A percentile compares a stretch with the other conserved stretches of the same genome.
These are phyloP conservation scores for Hystrix cristata DNA, from an alignment of 2,113 vertebrate species.

Conservation along the genomic window DNA sequence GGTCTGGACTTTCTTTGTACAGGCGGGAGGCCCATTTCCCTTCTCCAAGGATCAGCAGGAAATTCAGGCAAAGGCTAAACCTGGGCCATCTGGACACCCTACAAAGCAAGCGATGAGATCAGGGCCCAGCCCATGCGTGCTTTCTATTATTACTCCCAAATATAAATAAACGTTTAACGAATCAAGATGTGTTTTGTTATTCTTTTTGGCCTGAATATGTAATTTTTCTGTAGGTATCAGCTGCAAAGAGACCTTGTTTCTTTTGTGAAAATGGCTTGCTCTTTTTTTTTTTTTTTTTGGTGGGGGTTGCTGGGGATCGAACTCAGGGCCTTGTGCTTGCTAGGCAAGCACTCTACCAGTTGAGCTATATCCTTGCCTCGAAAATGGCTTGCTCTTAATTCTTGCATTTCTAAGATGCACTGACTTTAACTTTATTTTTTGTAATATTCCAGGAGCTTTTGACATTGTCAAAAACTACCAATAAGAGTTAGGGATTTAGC, in stretches of 20 bases:
- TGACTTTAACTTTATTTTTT: slow-evolving; percentile 9
- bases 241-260: neutral
- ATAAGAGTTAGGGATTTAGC: neutral
- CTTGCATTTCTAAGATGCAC: neutral
- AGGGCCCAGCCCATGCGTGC: neutral
- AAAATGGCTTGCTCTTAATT: slow-evolving; percentile 42
- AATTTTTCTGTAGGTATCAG: slow-evolving; percentile 1
- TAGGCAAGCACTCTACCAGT: too few species aligned
- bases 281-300: too few species aligned
- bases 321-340: too few species aligned
- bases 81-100: slow-evolving; percentile 49
- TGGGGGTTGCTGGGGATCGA: too few species aligned
- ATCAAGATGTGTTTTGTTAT: slow-evolving; percentile 51
- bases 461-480: neutral
- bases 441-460: slow-evolving; percentile 1
- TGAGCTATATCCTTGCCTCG: neutral
- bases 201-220: slow-evolving; percentile 50
- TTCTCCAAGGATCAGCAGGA: slow-evolving; percentile 58
- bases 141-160: slow-evolving; percentile 69
- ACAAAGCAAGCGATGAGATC: slow-evolving; percentile 47
- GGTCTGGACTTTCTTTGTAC: slow-evolving; percentile 61
- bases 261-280: slow-evolving; percentile 41
- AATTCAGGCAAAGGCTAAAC: slow-evolving; percentile 65
- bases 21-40: slow-evolving; percentile 37
- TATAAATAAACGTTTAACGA: slow-evolving; percentile 67